Evolutionary conservation across 2,113 vertebrate genomes (phyloP).

Genomic region (Nycticryphes semicollaris): DNA sequence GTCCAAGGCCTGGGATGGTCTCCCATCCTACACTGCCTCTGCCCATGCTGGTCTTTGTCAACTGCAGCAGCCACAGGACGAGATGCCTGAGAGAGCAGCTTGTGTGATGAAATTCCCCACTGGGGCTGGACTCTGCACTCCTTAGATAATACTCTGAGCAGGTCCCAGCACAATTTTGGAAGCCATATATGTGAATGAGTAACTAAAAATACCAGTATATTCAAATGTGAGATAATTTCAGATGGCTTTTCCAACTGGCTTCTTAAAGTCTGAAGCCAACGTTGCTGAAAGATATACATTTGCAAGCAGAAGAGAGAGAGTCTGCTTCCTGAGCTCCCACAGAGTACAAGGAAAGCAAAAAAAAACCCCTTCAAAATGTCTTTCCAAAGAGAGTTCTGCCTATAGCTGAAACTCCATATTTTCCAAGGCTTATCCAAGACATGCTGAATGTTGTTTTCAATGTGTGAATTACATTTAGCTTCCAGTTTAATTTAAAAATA

Average conservation of each 20-base stretch:
- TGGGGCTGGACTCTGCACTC: not conserved
- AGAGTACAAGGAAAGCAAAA: not conserved
- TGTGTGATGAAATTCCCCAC: not conserved
- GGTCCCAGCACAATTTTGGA: not conserved
- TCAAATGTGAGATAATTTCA: not conserved
- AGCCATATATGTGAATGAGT: not conserved
- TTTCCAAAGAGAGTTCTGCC: not conserved
- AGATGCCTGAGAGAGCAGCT: not conserved
- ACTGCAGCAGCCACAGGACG: not conserved
- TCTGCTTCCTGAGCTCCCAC: conserved; percentile 12
- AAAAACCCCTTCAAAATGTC: not conserved
- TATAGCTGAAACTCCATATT: not conserved
- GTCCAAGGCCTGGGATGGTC: not conserved
- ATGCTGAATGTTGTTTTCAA: not conserved
- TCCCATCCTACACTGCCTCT: not conserved
- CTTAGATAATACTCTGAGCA: not conserved
- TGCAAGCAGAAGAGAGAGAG: not conserved
- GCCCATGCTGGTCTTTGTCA: not conserved
- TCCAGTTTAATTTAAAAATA: not conserved
- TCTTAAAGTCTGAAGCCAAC: not conserved
- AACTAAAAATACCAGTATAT: conserved; percentile 16
- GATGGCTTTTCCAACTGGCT: conserved; percentile 21
- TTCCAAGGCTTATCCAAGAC: not conserved
- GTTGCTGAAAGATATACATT: not conserved
- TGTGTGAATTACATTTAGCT: not conserved